Base-by-base conservation (phyloP, 2,888 invertebrate genomes). In the Lasioglossum figueresi region DNA sequence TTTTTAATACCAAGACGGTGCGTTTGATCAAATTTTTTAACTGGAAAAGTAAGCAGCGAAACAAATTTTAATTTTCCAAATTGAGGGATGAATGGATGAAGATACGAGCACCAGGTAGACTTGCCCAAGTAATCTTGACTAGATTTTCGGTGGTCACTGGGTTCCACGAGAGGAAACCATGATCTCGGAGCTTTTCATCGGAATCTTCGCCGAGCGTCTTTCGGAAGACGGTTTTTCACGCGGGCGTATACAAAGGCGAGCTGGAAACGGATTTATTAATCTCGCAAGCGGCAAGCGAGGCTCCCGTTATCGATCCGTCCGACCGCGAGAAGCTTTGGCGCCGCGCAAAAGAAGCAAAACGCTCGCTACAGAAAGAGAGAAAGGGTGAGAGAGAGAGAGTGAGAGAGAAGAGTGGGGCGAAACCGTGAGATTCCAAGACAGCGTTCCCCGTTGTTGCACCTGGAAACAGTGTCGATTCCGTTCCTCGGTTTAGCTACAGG, bases 221-320 rank as follows among this genome's bases (percentile, higher is more conserved):
- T 34, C 48, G 56, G 4, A 43, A 43, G n/a, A 2, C 56, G 70
- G 19, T 37, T 43, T 31, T 66, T 63, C 40, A 31, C 79, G 8
- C 40, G 52, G 23, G 16, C 59, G 66, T 45, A 48, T 5, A 76
- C 48, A 68, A 73, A 81, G 72, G 56, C 27, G 27, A 14, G 40
- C 45, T 68, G 27, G 74, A 63, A 83, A 74, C 71, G 79, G 75
- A 83, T 79, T 83, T 71, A 83, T 79, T 83, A 79, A 83, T 74
- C 79, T 71, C n/a, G 23, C 34, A 75, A 71, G 52, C 56, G 31
- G 66, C 14, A 45, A 19, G 40, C 59, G 76, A 63, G 76, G 23
- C 27, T 63, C 31, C 45, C 45, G 73, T n/a, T 73, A 82, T 82
- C 16, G 83, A 84, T 82, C 73, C 83, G 72, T 45, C 45, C 43